Evolutionary conservation across 2,797 vertebrate species (phyloP).

Genomic region (Decapterus maruadsi): DNA sequence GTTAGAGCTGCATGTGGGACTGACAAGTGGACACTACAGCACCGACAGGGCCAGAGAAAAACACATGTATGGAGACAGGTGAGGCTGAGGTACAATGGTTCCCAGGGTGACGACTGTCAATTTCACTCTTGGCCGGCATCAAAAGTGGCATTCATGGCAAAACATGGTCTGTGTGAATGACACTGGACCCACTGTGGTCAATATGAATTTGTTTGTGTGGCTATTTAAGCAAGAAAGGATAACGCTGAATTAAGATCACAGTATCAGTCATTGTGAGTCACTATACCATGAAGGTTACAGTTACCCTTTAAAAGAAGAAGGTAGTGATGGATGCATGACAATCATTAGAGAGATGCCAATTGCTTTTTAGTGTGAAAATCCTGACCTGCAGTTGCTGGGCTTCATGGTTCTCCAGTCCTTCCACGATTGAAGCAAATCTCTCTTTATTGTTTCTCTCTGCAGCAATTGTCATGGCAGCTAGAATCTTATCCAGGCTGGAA

Average conservation of each 20-base stretch:
- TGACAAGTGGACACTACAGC: slow-evolving; percentile 64
- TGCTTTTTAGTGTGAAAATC: slow-evolving; percentile 3
- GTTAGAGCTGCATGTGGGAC: slow-evolving; percentile 34
- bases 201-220: not conserved
- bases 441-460: slow-evolving; percentile 95
- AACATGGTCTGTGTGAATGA: slow-evolving; percentile 43
- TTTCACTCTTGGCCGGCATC: slow-evolving; percentile 50
- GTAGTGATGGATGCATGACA: not conserved
- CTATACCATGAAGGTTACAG: not conserved
- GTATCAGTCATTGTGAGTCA: not conserved
- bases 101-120: slow-evolving; percentile 65
- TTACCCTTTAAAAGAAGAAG: slow-evolving; percentile 6
- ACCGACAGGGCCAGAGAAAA: slow-evolving; percentile 42
- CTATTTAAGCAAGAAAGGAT: not conserved
- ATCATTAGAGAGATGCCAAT: not conserved
- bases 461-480: slow-evolving; percentile 95
- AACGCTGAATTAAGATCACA: slow-evolving; percentile 2
- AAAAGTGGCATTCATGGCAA: slow-evolving; percentile 38
- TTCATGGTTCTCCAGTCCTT: slow-evolving; percentile 97
- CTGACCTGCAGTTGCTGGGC: slow-evolving; percentile 95
- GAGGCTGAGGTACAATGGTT: slow-evolving; percentile 49
- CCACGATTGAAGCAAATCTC: slow-evolving; percentile 94
- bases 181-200: slow-evolving; percentile 19
- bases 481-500: slow-evolving; percentile 93
- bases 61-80: slow-evolving; percentile 53